These are phyloP conservation scores for Boulengeromyrus knoepffleri DNA, from an alignment of 2,113 vertebrate genomes.

Conservation along the genomic window DNA sequence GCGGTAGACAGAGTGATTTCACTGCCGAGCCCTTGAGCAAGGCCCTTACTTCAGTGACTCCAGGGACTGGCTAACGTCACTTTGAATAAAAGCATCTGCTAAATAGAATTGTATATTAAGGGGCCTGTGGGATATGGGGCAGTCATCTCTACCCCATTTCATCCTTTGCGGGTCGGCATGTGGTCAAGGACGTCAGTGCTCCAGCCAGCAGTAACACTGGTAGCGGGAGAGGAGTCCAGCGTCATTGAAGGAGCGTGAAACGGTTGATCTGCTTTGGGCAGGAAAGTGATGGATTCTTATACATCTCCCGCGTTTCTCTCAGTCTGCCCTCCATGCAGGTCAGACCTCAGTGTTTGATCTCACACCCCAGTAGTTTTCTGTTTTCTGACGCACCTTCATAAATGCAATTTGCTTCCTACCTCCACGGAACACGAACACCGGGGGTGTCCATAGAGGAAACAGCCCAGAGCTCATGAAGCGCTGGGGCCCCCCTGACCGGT, in stretches of 20 bases:
- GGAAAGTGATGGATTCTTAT: neutral
- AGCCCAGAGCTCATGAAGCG: neutral
- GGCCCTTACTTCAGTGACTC: neutral
- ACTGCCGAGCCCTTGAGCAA: neutral
- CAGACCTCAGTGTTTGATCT: neutral
- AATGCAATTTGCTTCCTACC: neutral
- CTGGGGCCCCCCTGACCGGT: neutral
- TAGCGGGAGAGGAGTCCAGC: neutral
- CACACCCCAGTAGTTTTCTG: neutral
- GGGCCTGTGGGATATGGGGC: neutral
- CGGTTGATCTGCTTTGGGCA: neutral
- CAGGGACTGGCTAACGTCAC: neutral
- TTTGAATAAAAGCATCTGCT: neutral
- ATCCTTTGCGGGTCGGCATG: neutral
- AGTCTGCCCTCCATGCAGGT: neutral
- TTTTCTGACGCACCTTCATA: neutral
- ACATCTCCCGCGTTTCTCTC: neutral
- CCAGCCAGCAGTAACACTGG: neutral
- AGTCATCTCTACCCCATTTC: neutral
- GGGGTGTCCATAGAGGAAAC: neutral
- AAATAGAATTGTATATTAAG: neutral
- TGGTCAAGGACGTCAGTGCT: neutral
- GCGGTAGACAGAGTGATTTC: neutral
- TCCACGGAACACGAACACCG: neutral
- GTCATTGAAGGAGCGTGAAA: neutral